phyloP scores from a whole-genome alignment of 1,140 invertebrate genomes.

The Archivesica marissinica region DNA sequence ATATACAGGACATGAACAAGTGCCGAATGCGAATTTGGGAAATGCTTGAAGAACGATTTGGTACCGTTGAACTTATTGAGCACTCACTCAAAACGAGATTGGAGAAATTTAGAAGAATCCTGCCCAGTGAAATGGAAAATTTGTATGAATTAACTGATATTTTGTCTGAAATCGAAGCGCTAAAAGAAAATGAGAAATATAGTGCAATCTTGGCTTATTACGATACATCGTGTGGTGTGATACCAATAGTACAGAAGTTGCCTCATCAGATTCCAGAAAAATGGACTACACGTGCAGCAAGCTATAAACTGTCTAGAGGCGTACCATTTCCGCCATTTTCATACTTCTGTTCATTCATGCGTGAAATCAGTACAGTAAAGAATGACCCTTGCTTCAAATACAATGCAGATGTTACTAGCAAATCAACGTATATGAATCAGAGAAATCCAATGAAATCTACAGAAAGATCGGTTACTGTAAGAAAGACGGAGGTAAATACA shows the following conservation, averaged over 20 bases:
- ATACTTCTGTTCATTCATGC: constrained; percentile 51
- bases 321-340: constrained; percentile 46
- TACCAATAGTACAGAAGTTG: constrained; percentile 56
- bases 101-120: constrained; percentile 52
- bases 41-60: constrained; percentile 63
- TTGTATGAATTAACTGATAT: constrained; percentile 64
- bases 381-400: constrained; percentile 54
- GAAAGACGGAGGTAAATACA: background rate
- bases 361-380: constrained; percentile 31
- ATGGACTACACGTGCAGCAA: constrained; percentile 44
- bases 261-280: constrained; percentile 59
- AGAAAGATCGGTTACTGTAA: background rate
- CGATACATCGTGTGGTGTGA: background rate
- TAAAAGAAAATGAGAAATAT: constrained; percentile 35
- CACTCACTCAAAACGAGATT: constrained; percentile 49
- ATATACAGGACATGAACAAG: constrained; percentile 31
- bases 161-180: constrained; percentile 62
- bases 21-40: constrained; percentile 56
- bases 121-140: constrained; percentile 56
- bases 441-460: background rate
- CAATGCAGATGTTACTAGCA: background rate
- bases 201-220: background rate
- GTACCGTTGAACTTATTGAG: constrained; percentile 61
- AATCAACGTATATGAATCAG: background rate
- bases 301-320: constrained; percentile 30